Evolutionary conservation across 2,888 invertebrate genomes (phyloP).

Genomic region (Eristalis tenax): DNA sequence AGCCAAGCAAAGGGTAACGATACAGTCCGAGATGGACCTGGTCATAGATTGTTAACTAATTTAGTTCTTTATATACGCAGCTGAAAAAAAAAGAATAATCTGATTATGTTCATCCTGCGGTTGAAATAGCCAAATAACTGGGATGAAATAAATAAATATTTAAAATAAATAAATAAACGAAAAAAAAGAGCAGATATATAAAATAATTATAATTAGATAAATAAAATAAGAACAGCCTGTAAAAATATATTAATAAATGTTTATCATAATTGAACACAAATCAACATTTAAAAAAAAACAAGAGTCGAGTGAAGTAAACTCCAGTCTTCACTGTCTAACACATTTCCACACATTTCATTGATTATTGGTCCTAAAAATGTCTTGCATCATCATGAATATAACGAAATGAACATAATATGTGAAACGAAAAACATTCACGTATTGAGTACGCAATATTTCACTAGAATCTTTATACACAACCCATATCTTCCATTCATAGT

Average conservation of each 20-base stretch:
- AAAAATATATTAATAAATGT: background rate
- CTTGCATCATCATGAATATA: background rate
- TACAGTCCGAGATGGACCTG: no score
- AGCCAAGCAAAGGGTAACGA: no score
- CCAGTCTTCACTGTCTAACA: background rate
- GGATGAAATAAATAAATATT: no score
- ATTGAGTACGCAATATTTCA: slow-evolving; percentile 14
- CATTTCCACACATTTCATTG: background rate
- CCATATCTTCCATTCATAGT: slow-evolving; percentile 27
- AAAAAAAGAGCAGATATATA: no score
- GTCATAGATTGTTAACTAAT: no score
- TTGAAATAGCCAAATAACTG: no score
- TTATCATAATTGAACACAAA: background rate
- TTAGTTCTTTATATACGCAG: no score
- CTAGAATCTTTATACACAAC: slow-evolving; percentile 41
- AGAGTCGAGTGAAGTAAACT: background rate
- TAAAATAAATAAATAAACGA: no score
- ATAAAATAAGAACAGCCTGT: background rate
- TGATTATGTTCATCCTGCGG: no score
- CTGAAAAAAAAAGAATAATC: no score
- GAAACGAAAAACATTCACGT: slow-evolving; percentile 1
- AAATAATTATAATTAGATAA: no score
- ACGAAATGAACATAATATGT: background rate
- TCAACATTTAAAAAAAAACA: background rate
- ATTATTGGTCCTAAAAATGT: background rate